Percentiles rank a stretch among this genome's conserved stretches.
Evolutionary conservation across 1,140 invertebrate genomes (phyloP).

Genomic region (Apocrypta bakeri): DNA sequence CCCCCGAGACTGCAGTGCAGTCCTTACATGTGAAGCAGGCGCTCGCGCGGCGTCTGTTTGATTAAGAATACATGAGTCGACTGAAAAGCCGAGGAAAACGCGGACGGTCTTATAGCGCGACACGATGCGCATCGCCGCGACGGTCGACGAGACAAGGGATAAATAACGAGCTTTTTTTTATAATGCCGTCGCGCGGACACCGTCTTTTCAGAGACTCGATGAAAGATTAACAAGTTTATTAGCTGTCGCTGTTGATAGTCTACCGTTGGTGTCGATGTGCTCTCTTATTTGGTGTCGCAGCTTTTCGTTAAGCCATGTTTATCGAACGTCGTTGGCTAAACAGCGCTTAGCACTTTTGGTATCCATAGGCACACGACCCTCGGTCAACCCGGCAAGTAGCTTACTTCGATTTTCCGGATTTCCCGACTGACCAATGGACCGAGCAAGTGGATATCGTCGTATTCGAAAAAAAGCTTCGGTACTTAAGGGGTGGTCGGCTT

Average conservation of each 20-base stretch:
- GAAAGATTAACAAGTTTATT: conserved; percentile 11
- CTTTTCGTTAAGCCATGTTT: too few relatives aligned
- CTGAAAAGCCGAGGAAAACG: conserved; percentile 23
- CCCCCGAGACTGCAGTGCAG: conserved; percentile 32
- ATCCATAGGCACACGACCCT: conserved; percentile 11
- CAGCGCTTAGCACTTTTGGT: background rate
- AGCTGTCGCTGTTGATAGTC: background rate
- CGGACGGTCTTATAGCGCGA: background rate
- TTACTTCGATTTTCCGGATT: conserved; percentile 66
- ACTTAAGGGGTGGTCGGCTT: conserved; percentile 29
- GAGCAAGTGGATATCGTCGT: conserved; percentile 62
- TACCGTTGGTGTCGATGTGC: background rate
- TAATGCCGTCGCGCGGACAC: background rate
- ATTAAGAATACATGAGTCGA: conserved; percentile 34
- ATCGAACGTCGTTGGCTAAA: conserved; percentile 1
- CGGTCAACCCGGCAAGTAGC: conserved; percentile 62
- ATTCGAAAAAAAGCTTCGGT: background rate
- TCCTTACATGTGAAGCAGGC: conserved; percentile 33
- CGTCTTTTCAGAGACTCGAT: background rate
- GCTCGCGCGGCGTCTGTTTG: conserved; percentile 39
- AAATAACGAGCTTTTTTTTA: background rate
- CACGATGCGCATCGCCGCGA: conserved; percentile 12
- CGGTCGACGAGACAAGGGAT: background rate
- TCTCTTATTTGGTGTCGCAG: too few relatives aligned
- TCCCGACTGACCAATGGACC: conserved; percentile 65